These are phyloP conservation scores for Alligator mississippiensis DNA, from an alignment of 2,113 vertebrate species.

Conservation along the genomic window DNA sequence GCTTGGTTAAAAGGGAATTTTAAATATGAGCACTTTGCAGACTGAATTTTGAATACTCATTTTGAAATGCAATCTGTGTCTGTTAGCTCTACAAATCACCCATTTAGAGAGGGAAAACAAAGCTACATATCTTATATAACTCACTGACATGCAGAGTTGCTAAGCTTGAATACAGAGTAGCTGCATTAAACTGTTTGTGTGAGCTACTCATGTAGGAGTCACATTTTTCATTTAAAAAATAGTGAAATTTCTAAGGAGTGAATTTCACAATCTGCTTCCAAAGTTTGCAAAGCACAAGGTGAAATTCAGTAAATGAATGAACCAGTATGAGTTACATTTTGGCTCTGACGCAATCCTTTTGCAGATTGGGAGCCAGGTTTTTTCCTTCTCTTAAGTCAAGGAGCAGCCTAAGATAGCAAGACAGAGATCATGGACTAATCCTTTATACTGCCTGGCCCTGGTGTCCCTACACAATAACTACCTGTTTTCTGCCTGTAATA, in stretches of 20 bases:
- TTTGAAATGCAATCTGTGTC: not conserved
- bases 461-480: no score
- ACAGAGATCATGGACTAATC: no score
- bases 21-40: not conserved
- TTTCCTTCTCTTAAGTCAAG: no score
- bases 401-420: no score
- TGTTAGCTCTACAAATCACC: not conserved
- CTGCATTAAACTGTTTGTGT: not conserved
- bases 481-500: no score
- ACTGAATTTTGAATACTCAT: not conserved
- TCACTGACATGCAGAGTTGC: not conserved
- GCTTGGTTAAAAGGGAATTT: not conserved
- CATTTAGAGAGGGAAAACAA: not conserved
- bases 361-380: no score
- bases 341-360: no score
- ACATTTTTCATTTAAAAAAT: not conserved
- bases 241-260: not conserved
- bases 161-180: not conserved
- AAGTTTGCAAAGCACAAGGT: no score
- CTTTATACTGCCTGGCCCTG: no score
- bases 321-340: no score
- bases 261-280: not conserved
- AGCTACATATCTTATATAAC: accelerated
- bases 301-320: no score
- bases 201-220: not conserved